Conservation (phyloP, 2,797 vertebrate species). For the Thripadectes ignobilis region DNA sequence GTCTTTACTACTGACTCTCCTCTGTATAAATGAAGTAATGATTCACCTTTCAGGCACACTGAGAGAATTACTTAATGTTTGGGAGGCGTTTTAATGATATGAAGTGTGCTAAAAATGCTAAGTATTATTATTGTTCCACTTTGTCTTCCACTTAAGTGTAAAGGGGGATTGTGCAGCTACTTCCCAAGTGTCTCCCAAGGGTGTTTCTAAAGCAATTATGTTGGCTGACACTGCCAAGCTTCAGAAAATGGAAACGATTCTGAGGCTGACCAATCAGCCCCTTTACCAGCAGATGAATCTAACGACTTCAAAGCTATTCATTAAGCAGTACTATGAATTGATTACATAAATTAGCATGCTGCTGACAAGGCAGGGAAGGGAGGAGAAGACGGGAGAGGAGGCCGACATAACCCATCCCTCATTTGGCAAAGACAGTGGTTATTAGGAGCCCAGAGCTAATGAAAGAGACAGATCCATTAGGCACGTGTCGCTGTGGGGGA, state of each 20-base stretch:
- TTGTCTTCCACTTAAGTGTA: slow-evolving; percentile 46
- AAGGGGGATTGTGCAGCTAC: slow-evolving; percentile 7
- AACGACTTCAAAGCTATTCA: slow-evolving; percentile 59
- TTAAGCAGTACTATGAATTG: slow-evolving; percentile 57
- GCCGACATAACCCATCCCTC: background rate
- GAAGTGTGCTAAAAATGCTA: slow-evolving; percentile 36
- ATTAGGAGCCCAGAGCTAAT: slow-evolving; percentile 53
- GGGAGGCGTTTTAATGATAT: background rate
- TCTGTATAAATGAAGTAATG: background rate
- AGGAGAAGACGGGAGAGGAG: slow-evolving; percentile 22
- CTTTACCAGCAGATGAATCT: slow-evolving; percentile 35
- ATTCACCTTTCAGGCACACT: background rate
- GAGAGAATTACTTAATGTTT: slow-evolving; percentile 7
- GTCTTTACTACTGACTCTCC: background rate
- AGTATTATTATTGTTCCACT: slow-evolving; percentile 60
- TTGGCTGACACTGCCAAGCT: slow-evolving; percentile 12
- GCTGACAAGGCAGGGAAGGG: slow-evolving; percentile 54
- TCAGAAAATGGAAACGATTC: slow-evolving; percentile 42
- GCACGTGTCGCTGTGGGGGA: background rate
- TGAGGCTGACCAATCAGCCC: slow-evolving; percentile 46
- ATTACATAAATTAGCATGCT: slow-evolving; percentile 64
- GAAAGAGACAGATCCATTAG: slow-evolving; percentile 46
- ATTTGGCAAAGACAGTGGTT: slow-evolving; percentile 46
- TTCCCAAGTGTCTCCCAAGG: slow-evolving; percentile 60
- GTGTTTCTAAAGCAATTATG: slow-evolving; percentile 56